These are phyloP conservation scores for Austrolebias charrua DNA, from an alignment of 2,797 vertebrate genomes.

Conservation along the genomic window DNA sequence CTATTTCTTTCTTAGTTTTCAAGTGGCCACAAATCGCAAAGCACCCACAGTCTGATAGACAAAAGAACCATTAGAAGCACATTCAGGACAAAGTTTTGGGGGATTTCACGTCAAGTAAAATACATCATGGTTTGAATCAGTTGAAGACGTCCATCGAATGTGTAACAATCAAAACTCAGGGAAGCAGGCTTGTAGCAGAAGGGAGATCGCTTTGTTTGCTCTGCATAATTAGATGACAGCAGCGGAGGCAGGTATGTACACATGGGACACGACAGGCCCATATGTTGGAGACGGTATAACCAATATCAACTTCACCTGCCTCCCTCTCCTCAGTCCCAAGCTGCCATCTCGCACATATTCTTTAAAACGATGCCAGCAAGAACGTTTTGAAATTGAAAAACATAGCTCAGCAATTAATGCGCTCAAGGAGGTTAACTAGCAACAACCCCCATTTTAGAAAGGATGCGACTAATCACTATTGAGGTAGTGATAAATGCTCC, in stretches of 20 bases:
- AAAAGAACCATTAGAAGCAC: constrained; percentile 47
- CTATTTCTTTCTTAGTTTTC: constrained; percentile 19
- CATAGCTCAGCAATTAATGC: constrained; percentile 53
- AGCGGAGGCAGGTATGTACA: constrained; percentile 77
- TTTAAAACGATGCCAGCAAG: constrained; percentile 52
- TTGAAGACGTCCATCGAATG: constrained; percentile 61
- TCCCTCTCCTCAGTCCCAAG: constrained; percentile 58
- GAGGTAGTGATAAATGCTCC: constrained; percentile 56
- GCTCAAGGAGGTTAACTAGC: constrained; percentile 63
- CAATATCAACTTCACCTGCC: constrained; percentile 76
- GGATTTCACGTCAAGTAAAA: constrained; percentile 58
- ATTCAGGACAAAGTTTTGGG: constrained; percentile 43
- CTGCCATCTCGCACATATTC: constrained; percentile 57
- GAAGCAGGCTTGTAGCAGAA: constrained; percentile 72
- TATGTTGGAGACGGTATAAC: constrained; percentile 78
- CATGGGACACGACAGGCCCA: constrained; percentile 79
- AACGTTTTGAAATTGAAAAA: constrained; percentile 46
- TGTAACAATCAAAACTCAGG: constrained; percentile 71
- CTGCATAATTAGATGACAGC: constrained; percentile 81
- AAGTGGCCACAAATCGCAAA: constrained; percentile 14
- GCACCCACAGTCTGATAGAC: constrained; percentile 28
- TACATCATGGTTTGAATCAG: constrained; percentile 67
- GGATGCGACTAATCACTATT: constrained; percentile 57
- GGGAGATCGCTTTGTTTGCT: constrained; percentile 80
- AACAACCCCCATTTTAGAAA: constrained; percentile 50